These are phyloP conservation scores for Mastomys coucha DNA, from an alignment of 2,113 vertebrate genomes.

Conservation along the genomic window DNA sequence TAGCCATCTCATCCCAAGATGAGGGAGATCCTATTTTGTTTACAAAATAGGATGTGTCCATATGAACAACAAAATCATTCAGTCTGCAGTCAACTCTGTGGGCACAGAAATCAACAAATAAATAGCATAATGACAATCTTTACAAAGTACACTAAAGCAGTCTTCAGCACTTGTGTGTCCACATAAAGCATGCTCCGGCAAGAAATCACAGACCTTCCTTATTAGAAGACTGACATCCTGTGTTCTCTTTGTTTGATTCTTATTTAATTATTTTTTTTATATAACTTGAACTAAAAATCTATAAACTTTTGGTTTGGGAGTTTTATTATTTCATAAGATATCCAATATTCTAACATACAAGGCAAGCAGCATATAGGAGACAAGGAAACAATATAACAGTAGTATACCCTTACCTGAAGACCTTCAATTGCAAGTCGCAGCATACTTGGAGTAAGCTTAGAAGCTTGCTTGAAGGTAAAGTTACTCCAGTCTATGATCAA, in stretches of 20 bases:
- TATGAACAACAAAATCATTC: too few relatives aligned
- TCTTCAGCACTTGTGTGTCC: background rate
- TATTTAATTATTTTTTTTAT: background rate
- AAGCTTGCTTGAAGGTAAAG: conserved; percentile 99
- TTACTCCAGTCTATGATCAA: conserved; percentile 99
- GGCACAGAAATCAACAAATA: too few relatives aligned
- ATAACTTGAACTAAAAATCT: background rate
- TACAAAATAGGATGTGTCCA: too few relatives aligned
- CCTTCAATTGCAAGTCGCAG: conserved; percentile 97
- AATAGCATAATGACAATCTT: too few relatives aligned
- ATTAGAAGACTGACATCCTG: background rate
- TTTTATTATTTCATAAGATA: background rate
- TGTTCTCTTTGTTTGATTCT: background rate
- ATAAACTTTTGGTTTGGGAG: background rate
- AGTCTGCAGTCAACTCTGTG: too few relatives aligned
- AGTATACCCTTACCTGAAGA: conserved; percentile 91
- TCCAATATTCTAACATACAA: background rate
- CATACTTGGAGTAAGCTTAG: conserved; percentile 98
- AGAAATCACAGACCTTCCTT: background rate
- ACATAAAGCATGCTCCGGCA: background rate
- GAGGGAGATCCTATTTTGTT: too few relatives aligned
- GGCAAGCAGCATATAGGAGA: background rate
- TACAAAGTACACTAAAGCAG: too few relatives aligned
- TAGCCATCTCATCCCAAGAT: too few relatives aligned
- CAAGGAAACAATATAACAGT: background rate